Evolutionary conservation across 2,113 vertebrate species (phyloP).

Genomic region (Oceanites oceanicus): DNA sequence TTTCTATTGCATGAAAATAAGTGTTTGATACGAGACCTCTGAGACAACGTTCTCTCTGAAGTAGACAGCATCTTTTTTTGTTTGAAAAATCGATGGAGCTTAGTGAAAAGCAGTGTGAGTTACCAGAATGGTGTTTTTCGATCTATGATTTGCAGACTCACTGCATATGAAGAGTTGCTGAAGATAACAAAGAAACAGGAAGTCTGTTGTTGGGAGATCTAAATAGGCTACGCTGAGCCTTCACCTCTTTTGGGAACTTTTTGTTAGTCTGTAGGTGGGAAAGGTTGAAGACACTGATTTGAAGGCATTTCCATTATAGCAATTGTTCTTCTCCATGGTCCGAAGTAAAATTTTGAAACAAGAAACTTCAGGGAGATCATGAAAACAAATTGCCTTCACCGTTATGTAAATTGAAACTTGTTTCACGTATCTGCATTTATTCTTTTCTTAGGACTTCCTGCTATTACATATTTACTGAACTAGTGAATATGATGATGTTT

Average conservation of each 20-base stretch:
- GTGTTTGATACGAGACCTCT: not conserved
- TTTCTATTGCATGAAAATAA: not conserved
- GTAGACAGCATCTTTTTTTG: not conserved
- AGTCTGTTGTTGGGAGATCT: not conserved
- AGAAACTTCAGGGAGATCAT: not conserved
- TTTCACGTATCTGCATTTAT: not conserved
- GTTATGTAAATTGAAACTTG: not conserved
- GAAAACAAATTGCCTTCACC: not conserved
- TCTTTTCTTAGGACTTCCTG: not conserved
- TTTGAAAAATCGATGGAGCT: not conserved
- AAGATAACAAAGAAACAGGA: not conserved
- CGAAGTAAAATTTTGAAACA: not conserved
- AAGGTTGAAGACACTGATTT: not conserved
- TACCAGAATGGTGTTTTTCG: not conserved
- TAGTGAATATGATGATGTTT: not conserved
- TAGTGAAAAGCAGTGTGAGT: not conserved
- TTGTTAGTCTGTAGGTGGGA: not conserved
- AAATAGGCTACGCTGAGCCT: not conserved
- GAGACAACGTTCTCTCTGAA: not conserved
- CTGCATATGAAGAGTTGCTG: not conserved
- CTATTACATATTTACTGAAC: not conserved
- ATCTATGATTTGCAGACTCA: not conserved
- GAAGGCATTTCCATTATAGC: not conserved
- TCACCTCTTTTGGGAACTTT: not conserved
- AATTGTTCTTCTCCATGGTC: accelerated